Evolutionary conservation across 2,888 invertebrate species (phyloP).

Genomic region (Thera obeliscata): DNA sequence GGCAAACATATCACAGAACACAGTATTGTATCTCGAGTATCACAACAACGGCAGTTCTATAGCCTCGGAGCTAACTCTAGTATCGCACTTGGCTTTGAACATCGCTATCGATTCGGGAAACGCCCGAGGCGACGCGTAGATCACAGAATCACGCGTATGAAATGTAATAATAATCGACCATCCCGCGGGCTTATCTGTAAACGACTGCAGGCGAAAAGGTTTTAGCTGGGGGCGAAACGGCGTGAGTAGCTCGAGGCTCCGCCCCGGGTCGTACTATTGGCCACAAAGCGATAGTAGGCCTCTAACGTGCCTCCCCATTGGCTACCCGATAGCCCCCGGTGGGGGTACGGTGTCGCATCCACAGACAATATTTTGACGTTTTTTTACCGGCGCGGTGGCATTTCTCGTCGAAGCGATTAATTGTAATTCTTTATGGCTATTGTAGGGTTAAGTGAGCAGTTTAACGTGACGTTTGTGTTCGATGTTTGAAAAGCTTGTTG

Average conservation of each 20-base stretch:
- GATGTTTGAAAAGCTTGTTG: conserved; percentile 63
- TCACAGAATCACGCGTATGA: conserved; percentile 77
- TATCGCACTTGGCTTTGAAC: conserved; percentile 62
- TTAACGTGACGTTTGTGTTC: conserved; percentile 68
- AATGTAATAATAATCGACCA: conserved; percentile 83
- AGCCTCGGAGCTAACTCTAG: conserved; percentile 50
- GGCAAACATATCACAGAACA: conserved; percentile 82
- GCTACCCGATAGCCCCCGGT: conserved; percentile 65
- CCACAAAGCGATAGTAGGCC: conserved; percentile 69
- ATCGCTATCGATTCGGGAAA: conserved; percentile 72
- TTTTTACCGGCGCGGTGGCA: conserved; percentile 77
- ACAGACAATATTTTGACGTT: conserved; percentile 80
- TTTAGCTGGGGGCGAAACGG: conserved; percentile 83
- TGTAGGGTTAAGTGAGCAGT: conserved; percentile 82
- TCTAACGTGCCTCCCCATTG: conserved; percentile 71
- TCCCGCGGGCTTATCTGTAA: conserved; percentile 84
- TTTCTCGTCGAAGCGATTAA: conserved; percentile 80
- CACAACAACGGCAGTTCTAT: conserved; percentile 56
- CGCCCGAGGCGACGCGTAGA: conserved; percentile 73
- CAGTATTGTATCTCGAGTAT: conserved; percentile 55
- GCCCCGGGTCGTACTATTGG: conserved; percentile 79
- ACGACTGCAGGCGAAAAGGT: conserved; percentile 84
- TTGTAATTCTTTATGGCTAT: conserved; percentile 82
- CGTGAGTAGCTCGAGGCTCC: conserved; percentile 78
- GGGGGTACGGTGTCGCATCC: conserved; percentile 66